Evolutionary conservation across 2,797 vertebrate species (phyloP), one percentile per base, ranked within the genome.

Genomic region (Aldrovandia affinis): DNA sequence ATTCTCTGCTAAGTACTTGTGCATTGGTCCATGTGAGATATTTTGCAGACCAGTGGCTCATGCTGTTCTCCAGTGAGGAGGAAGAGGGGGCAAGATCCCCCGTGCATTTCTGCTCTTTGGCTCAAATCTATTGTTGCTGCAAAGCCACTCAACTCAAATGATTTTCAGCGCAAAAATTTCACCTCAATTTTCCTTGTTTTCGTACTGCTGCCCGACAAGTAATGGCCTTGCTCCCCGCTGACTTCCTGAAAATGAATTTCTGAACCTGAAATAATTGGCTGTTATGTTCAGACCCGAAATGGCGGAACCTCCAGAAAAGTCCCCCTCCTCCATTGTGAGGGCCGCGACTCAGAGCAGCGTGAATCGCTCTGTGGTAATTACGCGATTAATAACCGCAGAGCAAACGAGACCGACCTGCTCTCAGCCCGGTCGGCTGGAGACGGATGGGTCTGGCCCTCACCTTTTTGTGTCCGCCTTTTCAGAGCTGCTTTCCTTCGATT

Each of bases 381-480:
- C 14, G 20, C 22, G 63, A 36, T 15, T 33, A 30, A 57, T 44
- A 20, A 50, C n/a, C 2, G 14, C n/a, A 12, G n/a, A n/a, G 14
- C 61, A 81, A 44, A 78, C 15, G 42, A 1, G 5, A 25, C 73
- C 10, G 10, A 18, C 25, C 39, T 50, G 44, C 73, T 61, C 57
- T 22, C 25, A 25, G 9, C 18, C 20, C 28, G 22, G 28, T 61
- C 5, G 39, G 12, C 33, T 30, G 65, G 33, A 28, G 47, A 0
- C 55, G 20, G n/a, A 33, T 9, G 20, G 2, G n/a, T 81, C 18
- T 3, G 54, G 14, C 54, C 28, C 73, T 92, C 94, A 97, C 97
- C 97, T 96, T 95, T 97, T 97, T 89, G 94, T 85, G 14, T 97
- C 97, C 47, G 94, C 93, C 92, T 97, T 97, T 89, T 97, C 97